A percentile compares a stretch with the other conserved stretches of the same genome.
Evolutionary conservation across 2,113 vertebrate genomes (phyloP).

Genomic region (Nansenia antarctica): DNA sequence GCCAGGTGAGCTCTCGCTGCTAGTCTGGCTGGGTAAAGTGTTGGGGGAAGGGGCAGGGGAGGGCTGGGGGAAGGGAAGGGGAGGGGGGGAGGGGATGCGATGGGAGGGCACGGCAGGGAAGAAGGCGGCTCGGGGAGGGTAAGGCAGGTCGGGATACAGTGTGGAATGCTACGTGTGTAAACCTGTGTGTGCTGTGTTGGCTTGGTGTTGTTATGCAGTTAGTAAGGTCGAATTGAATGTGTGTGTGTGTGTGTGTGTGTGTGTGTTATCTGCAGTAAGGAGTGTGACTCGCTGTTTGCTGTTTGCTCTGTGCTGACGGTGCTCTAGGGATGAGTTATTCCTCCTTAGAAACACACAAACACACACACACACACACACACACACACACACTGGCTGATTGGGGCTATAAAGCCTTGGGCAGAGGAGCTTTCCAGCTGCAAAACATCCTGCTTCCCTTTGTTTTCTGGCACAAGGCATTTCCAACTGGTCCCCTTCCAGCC

Average conservation of each 20-base stretch:
- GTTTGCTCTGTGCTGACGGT: background rate
- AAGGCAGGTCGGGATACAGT: background rate
- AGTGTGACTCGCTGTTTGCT: too few relatives aligned
- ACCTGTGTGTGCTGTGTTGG: background rate
- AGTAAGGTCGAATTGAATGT: background rate
- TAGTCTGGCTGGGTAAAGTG: too few relatives aligned
- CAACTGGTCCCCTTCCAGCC: background rate
- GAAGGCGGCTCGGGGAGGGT: background rate
- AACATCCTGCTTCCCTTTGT: constrained; percentile 6
- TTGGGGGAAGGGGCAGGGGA: background rate
- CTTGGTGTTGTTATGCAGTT: background rate
- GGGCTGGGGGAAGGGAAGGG: background rate
- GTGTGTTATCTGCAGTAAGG: background rate
- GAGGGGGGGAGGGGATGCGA: background rate
- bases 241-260: background rate
- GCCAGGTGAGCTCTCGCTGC: too few relatives aligned
- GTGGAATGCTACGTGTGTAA: constrained; percentile 23
- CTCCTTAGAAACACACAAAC: too few relatives aligned
- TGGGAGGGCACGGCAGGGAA: background rate
- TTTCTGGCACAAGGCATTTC: background rate
- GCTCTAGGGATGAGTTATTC: too few relatives aligned
- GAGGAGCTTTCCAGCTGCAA: background rate
- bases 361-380: too few relatives aligned
- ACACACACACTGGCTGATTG: background rate
- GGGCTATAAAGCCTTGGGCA: background rate